Evolutionary conservation across 2,888 invertebrate genomes (phyloP).

Genomic region (Molanna angustata): DNA sequence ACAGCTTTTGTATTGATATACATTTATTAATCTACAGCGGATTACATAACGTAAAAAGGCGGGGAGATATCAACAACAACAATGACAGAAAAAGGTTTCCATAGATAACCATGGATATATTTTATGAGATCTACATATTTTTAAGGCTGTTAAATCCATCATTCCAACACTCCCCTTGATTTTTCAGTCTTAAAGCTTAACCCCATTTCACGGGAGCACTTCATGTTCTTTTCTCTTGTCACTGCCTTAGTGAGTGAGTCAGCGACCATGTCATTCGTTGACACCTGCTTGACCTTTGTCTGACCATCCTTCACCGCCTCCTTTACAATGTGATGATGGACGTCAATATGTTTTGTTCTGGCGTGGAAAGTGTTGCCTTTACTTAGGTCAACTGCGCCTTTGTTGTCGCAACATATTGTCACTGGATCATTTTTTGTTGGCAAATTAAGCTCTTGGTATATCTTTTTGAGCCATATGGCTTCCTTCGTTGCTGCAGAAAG

Average conservation of each 20-base stretch:
- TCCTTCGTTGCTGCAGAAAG: conserved; percentile 33
- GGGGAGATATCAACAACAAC: too few species aligned
- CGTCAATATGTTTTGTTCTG: neutral
- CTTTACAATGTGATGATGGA: neutral
- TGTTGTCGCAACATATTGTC: conserved; percentile 1
- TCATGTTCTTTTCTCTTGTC: neutral
- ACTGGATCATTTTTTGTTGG: neutral
- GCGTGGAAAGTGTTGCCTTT: neutral
- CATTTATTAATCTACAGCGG: too few species aligned
- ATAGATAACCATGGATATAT: too few species aligned
- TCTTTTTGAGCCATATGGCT: conserved; percentile 8
- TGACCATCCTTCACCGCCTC: neutral
- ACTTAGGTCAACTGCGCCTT: neutral
- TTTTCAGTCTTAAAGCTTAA: neutral
- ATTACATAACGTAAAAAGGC: too few species aligned
- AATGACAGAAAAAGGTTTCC: too few species aligned
- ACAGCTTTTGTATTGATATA: too few species aligned
- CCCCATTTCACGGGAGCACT: neutral
- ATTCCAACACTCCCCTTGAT: conserved; percentile 8
- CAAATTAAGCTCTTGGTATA: neutral
- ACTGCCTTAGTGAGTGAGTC: conserved; percentile 1
- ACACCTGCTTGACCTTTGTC: neutral
- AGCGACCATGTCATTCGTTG: neutral
- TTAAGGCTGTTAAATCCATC: too few species aligned
- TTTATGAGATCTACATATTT: too few species aligned